phyloP scores from a whole-genome alignment of 2,888 invertebrate species.

The Pollenia amentaria region DNA sequence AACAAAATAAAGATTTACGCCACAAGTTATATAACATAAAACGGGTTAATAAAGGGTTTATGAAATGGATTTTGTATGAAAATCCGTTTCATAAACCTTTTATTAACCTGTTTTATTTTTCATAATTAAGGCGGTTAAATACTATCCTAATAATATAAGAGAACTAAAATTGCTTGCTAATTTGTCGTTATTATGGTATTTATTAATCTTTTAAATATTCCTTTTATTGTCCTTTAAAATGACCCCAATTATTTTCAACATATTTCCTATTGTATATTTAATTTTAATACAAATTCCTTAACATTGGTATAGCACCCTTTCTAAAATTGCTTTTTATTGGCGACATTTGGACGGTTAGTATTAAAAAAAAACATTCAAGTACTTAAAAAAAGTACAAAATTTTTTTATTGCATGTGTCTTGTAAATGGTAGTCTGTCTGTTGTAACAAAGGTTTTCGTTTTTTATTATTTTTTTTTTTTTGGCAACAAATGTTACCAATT shows the following conservation, averaged over 20 bases:
- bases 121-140: too few relatives aligned
- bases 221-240: background rate
- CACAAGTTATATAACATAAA: too few relatives aligned
- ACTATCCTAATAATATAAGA: too few relatives aligned
- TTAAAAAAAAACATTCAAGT: background rate
- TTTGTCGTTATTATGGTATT: too few relatives aligned
- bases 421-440: slow-evolving; percentile 9
- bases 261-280: slow-evolving; percentile 4
- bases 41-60: too few relatives aligned
- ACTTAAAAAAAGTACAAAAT: background rate
- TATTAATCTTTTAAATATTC: background rate
- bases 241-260: slow-evolving; percentile 39
- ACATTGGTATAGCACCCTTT: slow-evolving; percentile 29
- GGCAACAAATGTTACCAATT: slow-evolving; percentile 37
- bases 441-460: slow-evolving; percentile 16
- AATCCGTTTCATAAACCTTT: too few relatives aligned
- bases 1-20: too few relatives aligned
- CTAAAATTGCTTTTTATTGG: slow-evolving; percentile 38
- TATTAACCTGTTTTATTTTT: too few relatives aligned
- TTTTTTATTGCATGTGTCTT: slow-evolving; percentile 41
- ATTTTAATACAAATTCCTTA: slow-evolving; percentile 35
- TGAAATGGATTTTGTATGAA: too few relatives aligned
- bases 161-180: too few relatives aligned
- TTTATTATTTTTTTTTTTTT: background rate
- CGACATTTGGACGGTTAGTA: slow-evolving; percentile 46